Evolutionary conservation across 2,113 vertebrate species (phyloP), one percentile per base, ranked within the genome.

Genomic region (Fregata magnificens): DNA sequence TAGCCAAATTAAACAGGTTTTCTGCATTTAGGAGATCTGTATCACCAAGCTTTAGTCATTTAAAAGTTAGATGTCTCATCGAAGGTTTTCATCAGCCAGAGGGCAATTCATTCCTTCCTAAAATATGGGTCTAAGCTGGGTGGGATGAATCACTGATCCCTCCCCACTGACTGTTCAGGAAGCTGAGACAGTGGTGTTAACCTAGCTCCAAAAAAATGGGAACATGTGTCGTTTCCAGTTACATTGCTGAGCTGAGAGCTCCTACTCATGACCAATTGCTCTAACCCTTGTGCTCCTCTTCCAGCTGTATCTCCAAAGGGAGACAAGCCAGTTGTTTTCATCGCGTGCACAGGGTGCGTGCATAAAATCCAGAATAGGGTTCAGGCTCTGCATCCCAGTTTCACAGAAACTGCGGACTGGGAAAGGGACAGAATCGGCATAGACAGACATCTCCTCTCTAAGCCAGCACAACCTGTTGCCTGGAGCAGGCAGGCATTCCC

Each of bases 81-180:
- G 59, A 56, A 90, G 36, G 34, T 90, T 82, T 94, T 90, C 66
- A 91, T 91, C 91, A 84, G 73, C 44, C 81, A 87, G 52, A 82
- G 72, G 42, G 26, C 21, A 96, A 72, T 76, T 93, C 38, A 40
- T 92, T 89, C 56, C 36, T 89, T 95, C 83, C 86, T 92, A 78
- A 92, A 92, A 89, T 92, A 91, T 29, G 73, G 77, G 34, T 88
- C 66, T 74, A 50, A 83, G 45, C 31, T 95, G 86, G 38, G 77
- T 96, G 83, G 70, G 81, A 79, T 94, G 86, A 96, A 89, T 96
- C 93, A 95, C 56, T 44, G 77, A 87, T 86, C 77, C 84, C 52
- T 95, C 73, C 77, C 69, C 65, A 44, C 65, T 96, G 95, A 96
- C 86, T 93, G 44, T 76, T 95, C 94, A 89, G 96, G 95, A 97